These are phyloP conservation scores for Aphidius ervi DNA, from an alignment of 1,140 invertebrate genomes.

Conservation along the genomic window DNA sequence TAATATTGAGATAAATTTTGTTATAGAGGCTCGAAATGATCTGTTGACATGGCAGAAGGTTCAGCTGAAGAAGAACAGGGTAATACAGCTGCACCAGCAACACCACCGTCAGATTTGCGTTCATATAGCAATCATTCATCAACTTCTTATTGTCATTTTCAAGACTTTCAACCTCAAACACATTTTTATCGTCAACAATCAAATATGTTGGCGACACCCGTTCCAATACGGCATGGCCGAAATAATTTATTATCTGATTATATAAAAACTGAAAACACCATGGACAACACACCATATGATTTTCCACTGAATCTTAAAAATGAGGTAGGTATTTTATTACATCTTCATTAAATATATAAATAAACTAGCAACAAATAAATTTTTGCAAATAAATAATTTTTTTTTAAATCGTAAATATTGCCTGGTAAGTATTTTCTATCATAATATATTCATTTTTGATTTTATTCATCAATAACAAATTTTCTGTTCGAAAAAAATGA, in stretches of 20 bases:
- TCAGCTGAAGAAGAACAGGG: conserved; percentile 55
- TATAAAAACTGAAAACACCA: conserved; percentile 47
- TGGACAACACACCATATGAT: conserved; percentile 47
- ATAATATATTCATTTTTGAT: too few species aligned
- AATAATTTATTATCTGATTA: conserved; percentile 47
- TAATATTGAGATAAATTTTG: background rate
- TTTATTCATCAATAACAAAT: too few species aligned
- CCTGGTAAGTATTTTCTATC: too few species aligned
- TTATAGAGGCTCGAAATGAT: conserved; percentile 48
- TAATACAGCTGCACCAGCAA: conserved; percentile 53
- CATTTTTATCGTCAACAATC: conserved; percentile 48
- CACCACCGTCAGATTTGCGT: conserved; percentile 52
- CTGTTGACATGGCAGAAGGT: conserved; percentile 55
- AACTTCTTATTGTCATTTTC: conserved; percentile 39
- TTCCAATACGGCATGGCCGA: conserved; percentile 49
- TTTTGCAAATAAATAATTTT: too few species aligned
- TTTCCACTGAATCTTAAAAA: conserved; percentile 52
- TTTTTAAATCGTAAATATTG: too few species aligned
- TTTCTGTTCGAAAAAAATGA: too few species aligned
- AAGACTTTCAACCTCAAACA: conserved; percentile 38
- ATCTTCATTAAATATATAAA: too few species aligned
- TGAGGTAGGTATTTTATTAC: conserved; percentile 39
- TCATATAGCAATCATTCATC: conserved; percentile 50
- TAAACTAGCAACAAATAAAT: too few species aligned
- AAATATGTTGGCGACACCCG: conserved; percentile 52